phyloP scores from a whole-genome alignment of 2,888 invertebrate genomes.

The Cosmia pyralina region DNA sequence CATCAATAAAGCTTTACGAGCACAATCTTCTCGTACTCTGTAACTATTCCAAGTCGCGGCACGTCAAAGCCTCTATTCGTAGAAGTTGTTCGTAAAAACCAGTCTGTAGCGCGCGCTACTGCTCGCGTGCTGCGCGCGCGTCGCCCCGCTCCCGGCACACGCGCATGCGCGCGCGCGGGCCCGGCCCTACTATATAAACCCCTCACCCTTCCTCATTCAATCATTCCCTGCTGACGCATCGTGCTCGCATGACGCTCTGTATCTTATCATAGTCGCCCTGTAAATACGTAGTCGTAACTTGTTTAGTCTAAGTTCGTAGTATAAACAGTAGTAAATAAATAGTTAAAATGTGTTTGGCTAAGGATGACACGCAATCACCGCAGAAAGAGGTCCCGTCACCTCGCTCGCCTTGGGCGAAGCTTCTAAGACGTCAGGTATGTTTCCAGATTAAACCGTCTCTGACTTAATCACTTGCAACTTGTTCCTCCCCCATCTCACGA shows the following conservation, averaged over 20 bases:
- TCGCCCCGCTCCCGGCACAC: slow-evolving; percentile 76
- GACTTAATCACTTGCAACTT: slow-evolving; percentile 10
- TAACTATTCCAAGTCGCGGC: slow-evolving; percentile 81
- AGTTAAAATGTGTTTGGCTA: slow-evolving; percentile 88
- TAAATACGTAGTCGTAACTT: slow-evolving; percentile 86
- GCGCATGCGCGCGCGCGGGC: slow-evolving; percentile 71
- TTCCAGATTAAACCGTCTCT: slow-evolving; percentile 34
- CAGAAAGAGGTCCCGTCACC: slow-evolving; percentile 85
- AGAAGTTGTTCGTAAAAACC: slow-evolving; percentile 86
- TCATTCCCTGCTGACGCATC: slow-evolving; percentile 86
- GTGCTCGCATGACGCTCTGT: slow-evolving; percentile 82
- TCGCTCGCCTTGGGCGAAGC: slow-evolving; percentile 90
- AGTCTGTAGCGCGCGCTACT: slow-evolving; percentile 86
- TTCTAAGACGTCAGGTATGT: slow-evolving; percentile 90
- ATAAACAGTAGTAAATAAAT: slow-evolving; percentile 75
- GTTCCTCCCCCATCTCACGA: slow-evolving; percentile 26
- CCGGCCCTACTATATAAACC: slow-evolving; percentile 80
- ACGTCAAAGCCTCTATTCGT: slow-evolving; percentile 87
- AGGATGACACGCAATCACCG: slow-evolving; percentile 85
- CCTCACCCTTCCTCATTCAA: slow-evolving; percentile 85
- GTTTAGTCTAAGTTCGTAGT: slow-evolving; percentile 79
- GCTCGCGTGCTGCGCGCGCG: slow-evolving; percentile 86
- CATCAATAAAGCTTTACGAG: slow-evolving; percentile 80
- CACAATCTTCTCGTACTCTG: slow-evolving; percentile 71
- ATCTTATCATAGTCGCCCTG: slow-evolving; percentile 74